These are phyloP conservation scores for Podarcis siculus DNA, from an alignment of 2,797 vertebrate species.

Conservation along the genomic window DNA sequence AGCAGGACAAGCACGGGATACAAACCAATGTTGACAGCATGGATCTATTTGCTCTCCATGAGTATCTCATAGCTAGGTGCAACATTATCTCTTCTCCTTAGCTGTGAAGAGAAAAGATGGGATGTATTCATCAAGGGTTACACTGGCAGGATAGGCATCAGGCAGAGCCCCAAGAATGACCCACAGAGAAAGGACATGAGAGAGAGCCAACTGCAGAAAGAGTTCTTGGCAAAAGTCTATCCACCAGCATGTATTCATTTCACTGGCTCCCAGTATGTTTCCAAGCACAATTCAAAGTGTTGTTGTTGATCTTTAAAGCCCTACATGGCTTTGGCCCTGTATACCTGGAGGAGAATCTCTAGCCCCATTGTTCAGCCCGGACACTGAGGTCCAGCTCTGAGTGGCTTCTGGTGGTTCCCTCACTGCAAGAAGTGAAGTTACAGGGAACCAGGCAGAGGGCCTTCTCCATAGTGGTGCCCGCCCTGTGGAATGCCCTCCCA, in stretches of 20 bases:
- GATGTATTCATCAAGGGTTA: rapidly evolving
- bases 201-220: background rate
- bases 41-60: background rate
- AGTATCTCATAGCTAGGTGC: background rate
- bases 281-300: too few relatives aligned
- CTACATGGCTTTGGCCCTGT: too few relatives aligned
- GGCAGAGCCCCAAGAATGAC: background rate
- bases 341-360: too few relatives aligned
- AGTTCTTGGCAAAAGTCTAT: background rate
- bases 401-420: too few relatives aligned
- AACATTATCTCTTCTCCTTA: background rate
- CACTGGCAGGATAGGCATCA: background rate
- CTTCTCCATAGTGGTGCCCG: too few relatives aligned
- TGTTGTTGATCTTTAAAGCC: too few relatives aligned
- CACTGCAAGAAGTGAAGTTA: too few relatives aligned
- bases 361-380: too few relatives aligned
- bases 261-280: background rate
- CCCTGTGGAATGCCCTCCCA: too few relatives aligned
- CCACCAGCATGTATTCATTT: background rate
- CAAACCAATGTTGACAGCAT: background rate
- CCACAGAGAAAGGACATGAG: background rate
- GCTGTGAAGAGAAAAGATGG: background rate
- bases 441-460: too few relatives aligned
- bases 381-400: too few relatives aligned
- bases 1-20: too few relatives aligned